Conservation (phyloP, 2,113 vertebrate species). For the Oryzias melastigma region DNA sequence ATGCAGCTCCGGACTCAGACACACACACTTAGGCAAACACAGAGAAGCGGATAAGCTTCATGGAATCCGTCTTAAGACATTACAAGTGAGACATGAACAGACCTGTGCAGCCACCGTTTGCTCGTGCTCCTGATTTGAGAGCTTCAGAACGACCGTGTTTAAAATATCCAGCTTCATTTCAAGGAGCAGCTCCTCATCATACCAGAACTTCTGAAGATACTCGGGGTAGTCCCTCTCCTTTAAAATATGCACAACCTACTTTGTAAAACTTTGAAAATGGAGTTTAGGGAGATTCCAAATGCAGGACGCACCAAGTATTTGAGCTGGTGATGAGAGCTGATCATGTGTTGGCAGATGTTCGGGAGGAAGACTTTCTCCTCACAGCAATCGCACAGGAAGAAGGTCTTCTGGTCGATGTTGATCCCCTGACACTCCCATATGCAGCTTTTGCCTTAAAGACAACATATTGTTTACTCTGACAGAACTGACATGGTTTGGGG, state of each 20-base stretch:
- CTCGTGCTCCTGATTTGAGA: slow-evolving; percentile 4
- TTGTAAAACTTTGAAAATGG: too few species aligned
- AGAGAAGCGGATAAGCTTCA: not conserved
- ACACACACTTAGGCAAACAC: slow-evolving; percentile 21
- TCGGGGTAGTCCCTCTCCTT: slow-evolving; percentile 13
- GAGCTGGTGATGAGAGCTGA: slow-evolving; percentile 18
- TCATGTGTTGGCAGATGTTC: slow-evolving; percentile 44
- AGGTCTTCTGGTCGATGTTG: not conserved
- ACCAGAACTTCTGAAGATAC: slow-evolving; percentile 5
- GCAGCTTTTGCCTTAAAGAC: slow-evolving; percentile 38
- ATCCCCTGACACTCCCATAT: slow-evolving; percentile 51
- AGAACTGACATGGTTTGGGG: not conserved
- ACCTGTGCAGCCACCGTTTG: slow-evolving; percentile 33
- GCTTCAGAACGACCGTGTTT: rapidly evolving
- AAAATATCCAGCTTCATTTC: slow-evolving; percentile 6
- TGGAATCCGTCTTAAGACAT: not conserved
- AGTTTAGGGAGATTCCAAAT: too few species aligned
- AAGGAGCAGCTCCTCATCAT: not conserved
- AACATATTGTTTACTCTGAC: not conserved
- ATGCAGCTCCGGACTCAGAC: slow-evolving; percentile 13
- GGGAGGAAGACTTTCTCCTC: not conserved
- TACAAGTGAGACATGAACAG: not conserved
- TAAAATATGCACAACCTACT: slow-evolving; percentile 10
- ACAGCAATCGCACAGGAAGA: slow-evolving; percentile 67
- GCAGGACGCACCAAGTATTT: slow-evolving; percentile 41